Evolutionary conservation across 2,888 invertebrate species (phyloP).

Genomic region (Parascotia fuliginaria): DNA sequence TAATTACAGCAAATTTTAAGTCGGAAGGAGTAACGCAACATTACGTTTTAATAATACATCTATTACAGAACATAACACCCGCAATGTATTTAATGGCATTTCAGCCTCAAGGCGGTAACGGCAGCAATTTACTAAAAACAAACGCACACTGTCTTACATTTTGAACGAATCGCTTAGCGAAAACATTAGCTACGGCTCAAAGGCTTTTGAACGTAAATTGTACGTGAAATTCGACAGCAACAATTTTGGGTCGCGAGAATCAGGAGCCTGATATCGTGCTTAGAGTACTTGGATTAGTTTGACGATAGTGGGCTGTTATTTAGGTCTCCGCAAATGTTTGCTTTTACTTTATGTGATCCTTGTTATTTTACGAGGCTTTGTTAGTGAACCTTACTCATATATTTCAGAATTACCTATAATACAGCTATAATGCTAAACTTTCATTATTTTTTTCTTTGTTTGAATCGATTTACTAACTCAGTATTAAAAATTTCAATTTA

Average conservation of each 20-base stretch:
- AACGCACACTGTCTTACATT: slow-evolving; percentile 44
- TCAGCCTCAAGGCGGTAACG: slow-evolving; percentile 44
- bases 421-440: neutral
- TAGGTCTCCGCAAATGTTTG: slow-evolving; percentile 26
- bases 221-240: slow-evolving; percentile 79
- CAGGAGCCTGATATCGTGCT: slow-evolving; percentile 51
- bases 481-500: too few relatives aligned
- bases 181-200: slow-evolving; percentile 80
- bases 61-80: slow-evolving; percentile 44
- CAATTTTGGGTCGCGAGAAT: slow-evolving; percentile 64
- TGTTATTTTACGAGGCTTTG: slow-evolving; percentile 28
- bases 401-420: slow-evolving; percentile 21
- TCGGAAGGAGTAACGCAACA: neutral
- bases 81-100: slow-evolving; percentile 52
- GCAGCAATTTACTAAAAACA: slow-evolving; percentile 57
- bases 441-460: too few relatives aligned
- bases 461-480: too few relatives aligned
- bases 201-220: slow-evolving; percentile 80
- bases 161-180: slow-evolving; percentile 77
- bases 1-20: neutral
- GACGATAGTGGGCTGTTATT: slow-evolving; percentile 38
- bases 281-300: slow-evolving; percentile 59
- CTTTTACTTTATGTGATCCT: slow-evolving; percentile 29
- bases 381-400: slow-evolving; percentile 22
- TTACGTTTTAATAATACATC: slow-evolving; percentile 16